A percentile compares a stretch with the other conserved stretches of the same genome.
Conservation (phyloP, 2,113 vertebrate genomes). For the Todiramphus chloris region DNA sequence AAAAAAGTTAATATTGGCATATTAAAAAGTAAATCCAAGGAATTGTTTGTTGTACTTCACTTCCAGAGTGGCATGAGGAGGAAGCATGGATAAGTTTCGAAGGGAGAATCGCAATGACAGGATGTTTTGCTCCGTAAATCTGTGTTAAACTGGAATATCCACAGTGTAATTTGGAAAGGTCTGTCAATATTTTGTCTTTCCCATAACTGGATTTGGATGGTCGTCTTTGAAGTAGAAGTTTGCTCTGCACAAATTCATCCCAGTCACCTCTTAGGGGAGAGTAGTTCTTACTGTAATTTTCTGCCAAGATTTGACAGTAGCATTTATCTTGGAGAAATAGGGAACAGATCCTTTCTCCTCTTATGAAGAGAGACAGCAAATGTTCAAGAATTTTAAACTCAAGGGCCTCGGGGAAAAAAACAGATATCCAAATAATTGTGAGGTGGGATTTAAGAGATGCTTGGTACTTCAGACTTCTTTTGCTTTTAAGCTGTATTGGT, state of each 20-base stretch:
- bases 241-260: not conserved
- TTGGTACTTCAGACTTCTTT: not conserved
- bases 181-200: not conserved
- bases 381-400: not conserved
- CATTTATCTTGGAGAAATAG: not conserved
- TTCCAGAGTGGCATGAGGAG: not conserved
- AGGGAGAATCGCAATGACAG: not conserved
- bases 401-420: not conserved
- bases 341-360: not conserved
- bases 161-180: not conserved
- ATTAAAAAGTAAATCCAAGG: constrained; percentile 33
- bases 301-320: not conserved
- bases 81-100: not conserved
- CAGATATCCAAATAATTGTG: not conserved
- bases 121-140: not conserved
- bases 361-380: not conserved
- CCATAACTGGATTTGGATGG: not conserved
- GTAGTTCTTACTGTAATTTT: not conserved
- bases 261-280: not conserved
- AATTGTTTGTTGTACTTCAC: not conserved
- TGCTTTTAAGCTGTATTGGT: not conserved
- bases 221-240: not conserved
- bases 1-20: not conserved
- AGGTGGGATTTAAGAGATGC: not conserved
- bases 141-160: not conserved